A percentile compares a stretch with the other conserved stretches of the same genome.
Conservation (phyloP, 2,888 invertebrate species). For the Phorcus lineatus region DNA sequence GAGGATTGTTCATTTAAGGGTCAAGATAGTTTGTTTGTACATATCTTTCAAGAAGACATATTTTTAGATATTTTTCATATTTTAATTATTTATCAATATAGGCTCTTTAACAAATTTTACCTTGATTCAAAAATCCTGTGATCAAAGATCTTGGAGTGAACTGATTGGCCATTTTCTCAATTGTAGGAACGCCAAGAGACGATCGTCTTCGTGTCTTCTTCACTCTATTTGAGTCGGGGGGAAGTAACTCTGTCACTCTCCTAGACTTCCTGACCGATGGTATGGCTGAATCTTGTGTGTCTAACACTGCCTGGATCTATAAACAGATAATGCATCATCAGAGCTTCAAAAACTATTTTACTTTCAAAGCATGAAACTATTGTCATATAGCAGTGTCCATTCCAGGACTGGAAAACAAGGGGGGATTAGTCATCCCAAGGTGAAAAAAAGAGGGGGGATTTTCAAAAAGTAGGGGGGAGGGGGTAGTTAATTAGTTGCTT, state of each 20-base stretch:
- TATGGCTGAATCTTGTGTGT: not conserved
- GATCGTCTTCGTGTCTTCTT: not conserved
- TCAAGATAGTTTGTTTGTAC: no score
- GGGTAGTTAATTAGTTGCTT: no score
- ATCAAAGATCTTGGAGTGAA: constrained; percentile 14
- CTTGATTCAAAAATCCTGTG: constrained; percentile 3
- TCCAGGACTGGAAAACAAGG: no score
- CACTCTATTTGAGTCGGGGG: not conserved
- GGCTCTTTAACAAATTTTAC: not conserved
- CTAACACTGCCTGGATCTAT: not conserved
- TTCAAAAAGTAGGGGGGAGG: no score
- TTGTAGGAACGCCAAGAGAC: not conserved
- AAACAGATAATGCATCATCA: not conserved
- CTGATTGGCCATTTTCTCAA: not conserved
- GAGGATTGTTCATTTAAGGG: no score
- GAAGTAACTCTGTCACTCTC: not conserved
- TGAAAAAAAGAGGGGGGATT: no score
- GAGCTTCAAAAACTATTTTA: not conserved
- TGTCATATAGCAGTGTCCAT: no score
- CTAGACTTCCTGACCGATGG: not conserved
- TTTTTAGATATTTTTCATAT: no score
- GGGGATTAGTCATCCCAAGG: no score
- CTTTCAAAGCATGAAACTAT: no score
- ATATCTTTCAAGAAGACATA: no score
- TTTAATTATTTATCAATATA: no score